phyloP scores from a whole-genome alignment of 2,888 invertebrate genomes.

The Eueremaeus valkanovi region DNA sequence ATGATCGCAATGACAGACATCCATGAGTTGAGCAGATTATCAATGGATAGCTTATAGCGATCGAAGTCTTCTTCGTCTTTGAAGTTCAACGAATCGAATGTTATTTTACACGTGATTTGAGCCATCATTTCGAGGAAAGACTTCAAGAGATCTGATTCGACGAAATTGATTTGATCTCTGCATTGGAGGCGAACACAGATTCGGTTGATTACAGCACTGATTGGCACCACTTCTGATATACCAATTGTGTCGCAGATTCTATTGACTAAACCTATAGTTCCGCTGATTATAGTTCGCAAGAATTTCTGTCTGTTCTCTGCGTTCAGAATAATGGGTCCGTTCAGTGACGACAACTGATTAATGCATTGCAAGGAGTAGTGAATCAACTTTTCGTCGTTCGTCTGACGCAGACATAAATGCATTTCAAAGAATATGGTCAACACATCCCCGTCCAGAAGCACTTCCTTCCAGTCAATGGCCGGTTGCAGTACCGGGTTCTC shows the following conservation, averaged over 20 bases:
- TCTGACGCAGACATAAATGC: conserved; percentile 39
- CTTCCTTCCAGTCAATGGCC: conserved; percentile 67
- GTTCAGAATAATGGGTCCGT: conserved; percentile 59
- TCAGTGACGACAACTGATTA: conserved; percentile 70
- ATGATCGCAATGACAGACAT: conserved; percentile 56
- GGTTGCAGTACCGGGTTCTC: conserved; percentile 51
- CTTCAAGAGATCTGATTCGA: conserved; percentile 5
- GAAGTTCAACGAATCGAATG: conserved; percentile 23
- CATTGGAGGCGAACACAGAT: conserved; percentile 40
- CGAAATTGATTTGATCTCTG: conserved; percentile 22
- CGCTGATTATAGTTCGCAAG: conserved; percentile 60
- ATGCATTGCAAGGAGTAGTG: conserved; percentile 76
- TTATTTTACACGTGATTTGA: conserved; percentile 41
- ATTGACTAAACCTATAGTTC: conserved; percentile 47
- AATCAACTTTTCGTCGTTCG: conserved; percentile 55
- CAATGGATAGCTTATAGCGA: conserved; percentile 64
- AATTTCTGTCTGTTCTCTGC: conserved; percentile 59
- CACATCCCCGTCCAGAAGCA: conserved; percentile 69
- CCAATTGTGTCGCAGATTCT: conserved; percentile 26
- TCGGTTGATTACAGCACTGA: conserved; percentile 33
- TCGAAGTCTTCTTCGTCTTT: conserved; percentile 51
- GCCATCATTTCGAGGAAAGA: conserved; percentile 33
- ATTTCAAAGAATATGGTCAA: conserved; percentile 73
- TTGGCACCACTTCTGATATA: conserved; percentile 25
- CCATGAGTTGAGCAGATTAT: conserved; percentile 67